Evolutionary conservation across 2,888 invertebrate genomes (phyloP).

Genomic region (Agrotis puta): DNA sequence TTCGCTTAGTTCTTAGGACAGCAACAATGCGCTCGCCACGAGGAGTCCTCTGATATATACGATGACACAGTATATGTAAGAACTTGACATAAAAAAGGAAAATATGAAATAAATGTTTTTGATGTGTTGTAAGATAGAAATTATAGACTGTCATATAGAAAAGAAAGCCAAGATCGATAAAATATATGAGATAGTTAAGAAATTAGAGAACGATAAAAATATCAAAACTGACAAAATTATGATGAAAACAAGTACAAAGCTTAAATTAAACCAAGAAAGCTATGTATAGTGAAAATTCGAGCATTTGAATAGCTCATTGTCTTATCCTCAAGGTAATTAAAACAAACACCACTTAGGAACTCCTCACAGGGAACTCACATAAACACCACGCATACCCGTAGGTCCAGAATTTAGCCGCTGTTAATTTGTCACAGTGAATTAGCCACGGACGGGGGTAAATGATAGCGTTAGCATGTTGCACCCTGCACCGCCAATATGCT

Average conservation of each 20-base stretch:
- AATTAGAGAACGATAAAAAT: not conserved
- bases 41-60: constrained; percentile 49
- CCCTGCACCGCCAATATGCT: constrained; percentile 89
- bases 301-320: not conserved
- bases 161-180: not conserved
- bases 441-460: constrained; percentile 88
- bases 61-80: constrained; percentile 41
- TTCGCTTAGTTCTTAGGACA: constrained; percentile 59
- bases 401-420: constrained; percentile 88
- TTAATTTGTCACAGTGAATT: constrained; percentile 91
- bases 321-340: constrained; percentile 7
- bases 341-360: constrained; percentile 19
- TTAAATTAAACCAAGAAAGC: not conserved
- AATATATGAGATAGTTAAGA: not conserved
- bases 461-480: constrained; percentile 90
- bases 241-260: not conserved
- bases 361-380: constrained; percentile 38
- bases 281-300: not conserved
- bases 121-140: not conserved
- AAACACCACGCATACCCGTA: constrained; percentile 58
- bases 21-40: constrained; percentile 54
- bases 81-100: constrained; percentile 22
- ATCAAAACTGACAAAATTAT: not conserved
- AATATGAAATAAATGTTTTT: constrained; percentile 3
- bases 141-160: not conserved